phyloP scores from a whole-genome alignment of 2,888 invertebrate species.

The Augochlorella aurata region DNA sequence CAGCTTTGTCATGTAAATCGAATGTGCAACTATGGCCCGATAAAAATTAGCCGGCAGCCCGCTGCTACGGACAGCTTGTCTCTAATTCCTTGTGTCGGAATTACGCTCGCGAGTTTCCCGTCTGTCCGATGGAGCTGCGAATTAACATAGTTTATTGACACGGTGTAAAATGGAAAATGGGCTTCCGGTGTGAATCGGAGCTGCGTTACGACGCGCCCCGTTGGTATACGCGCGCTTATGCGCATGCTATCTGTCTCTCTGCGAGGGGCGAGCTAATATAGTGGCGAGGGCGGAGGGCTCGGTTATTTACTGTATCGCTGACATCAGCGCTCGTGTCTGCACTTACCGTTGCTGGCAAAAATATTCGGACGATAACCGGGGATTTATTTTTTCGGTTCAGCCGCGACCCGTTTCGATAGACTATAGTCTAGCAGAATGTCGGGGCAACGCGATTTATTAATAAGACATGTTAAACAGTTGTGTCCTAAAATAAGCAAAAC shows the following conservation, averaged over 20 bases:
- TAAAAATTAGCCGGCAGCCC: neutral
- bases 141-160: neutral
- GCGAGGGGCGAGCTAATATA: neutral
- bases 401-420: neutral
- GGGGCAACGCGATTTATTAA: too few relatives aligned
- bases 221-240: neutral
- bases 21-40: neutral
- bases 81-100: neutral
- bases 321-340: neutral
- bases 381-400: neutral
- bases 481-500: too few relatives aligned
- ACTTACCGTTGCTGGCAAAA: neutral
- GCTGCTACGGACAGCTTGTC: neutral
- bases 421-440: accelerated
- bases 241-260: neutral
- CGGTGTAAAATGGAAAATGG: neutral
- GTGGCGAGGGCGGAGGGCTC: neutral
- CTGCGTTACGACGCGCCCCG: neutral
- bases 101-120: neutral
- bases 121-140: neutral
- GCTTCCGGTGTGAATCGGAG: neutral
- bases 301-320: neutral
- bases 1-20: neutral
- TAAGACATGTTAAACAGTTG: too few relatives aligned
- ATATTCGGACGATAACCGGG: neutral